Conservation (phyloP, 2,113 vertebrate genomes). For the Labeo catla region DNA sequence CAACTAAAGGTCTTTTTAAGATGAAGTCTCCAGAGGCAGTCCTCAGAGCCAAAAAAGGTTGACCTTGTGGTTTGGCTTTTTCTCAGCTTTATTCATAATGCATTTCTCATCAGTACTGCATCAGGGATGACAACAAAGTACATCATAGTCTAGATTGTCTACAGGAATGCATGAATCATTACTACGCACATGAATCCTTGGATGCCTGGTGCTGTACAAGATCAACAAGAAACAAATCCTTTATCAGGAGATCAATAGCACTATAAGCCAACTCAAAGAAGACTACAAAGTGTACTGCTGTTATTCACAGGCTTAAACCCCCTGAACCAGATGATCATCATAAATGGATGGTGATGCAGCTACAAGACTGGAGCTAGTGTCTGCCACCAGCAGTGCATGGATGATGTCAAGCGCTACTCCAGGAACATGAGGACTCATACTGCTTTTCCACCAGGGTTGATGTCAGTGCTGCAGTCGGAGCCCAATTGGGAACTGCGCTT, state of each 20-base stretch:
- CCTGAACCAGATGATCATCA: neutral
- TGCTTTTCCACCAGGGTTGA: too few species aligned
- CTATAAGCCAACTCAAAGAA: neutral
- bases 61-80: neutral
- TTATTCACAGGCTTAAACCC: neutral
- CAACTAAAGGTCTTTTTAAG: slow-evolving; percentile 4
- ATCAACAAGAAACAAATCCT: neutral
- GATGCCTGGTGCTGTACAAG: neutral
- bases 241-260: neutral
- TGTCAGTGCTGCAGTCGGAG: too few species aligned
- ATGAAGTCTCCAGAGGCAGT: slow-evolving; percentile 14
- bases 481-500: too few species aligned
- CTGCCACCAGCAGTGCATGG: neutral
- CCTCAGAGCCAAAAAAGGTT: neutral
- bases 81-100: slow-evolving; percentile 18
- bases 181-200: neutral
- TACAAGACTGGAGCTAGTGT: neutral
- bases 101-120: slow-evolving; percentile 2
- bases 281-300: neutral
- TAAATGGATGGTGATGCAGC: neutral
- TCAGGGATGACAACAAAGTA: neutral
- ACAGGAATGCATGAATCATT: neutral
- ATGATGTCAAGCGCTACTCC: neutral
- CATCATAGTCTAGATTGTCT: neutral
- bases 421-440: neutral